These are phyloP conservation scores for Otolemur crassicaudatus DNA, from an alignment of 2,797 vertebrate genomes.

Conservation along the genomic window DNA sequence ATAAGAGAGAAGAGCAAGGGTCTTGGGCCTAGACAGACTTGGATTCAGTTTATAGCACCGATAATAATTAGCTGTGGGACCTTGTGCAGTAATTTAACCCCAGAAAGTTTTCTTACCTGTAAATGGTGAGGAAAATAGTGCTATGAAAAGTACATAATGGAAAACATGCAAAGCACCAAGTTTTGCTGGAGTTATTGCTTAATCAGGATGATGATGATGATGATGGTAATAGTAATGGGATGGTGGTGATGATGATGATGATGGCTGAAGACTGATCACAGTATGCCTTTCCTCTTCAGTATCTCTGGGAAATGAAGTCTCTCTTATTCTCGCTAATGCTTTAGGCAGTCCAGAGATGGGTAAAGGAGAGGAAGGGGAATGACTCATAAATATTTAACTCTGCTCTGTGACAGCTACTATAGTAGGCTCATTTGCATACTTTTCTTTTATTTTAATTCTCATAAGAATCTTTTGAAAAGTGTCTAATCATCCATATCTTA, in stretches of 20 bases:
- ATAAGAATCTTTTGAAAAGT: neutral
- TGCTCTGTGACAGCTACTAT: neutral
- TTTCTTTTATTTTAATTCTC: conserved; percentile 6
- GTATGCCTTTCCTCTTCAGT: neutral
- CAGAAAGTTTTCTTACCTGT: neutral
- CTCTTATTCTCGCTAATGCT: conserved; percentile 6
- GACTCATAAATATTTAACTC: conserved; percentile 50
- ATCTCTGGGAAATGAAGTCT: conserved; percentile 16
- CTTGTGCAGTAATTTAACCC: neutral
- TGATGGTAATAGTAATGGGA: neutral
- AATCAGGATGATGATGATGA: neutral
- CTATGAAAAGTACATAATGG: neutral
- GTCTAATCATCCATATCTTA: neutral
- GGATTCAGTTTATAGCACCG: neutral
- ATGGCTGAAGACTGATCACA: neutral
- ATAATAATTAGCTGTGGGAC: neutral
- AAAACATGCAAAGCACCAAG: neutral
- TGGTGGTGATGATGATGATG: neutral
- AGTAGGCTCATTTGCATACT: neutral
- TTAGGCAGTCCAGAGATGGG: neutral
- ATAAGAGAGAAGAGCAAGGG: neutral
- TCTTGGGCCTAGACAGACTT: neutral
- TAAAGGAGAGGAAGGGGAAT: neutral
- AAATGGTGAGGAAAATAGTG: neutral
- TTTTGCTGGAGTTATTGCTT: neutral